Conservation (phyloP, 2,888 invertebrate genomes). For the Chalcosyrphus nemorum region DNA sequence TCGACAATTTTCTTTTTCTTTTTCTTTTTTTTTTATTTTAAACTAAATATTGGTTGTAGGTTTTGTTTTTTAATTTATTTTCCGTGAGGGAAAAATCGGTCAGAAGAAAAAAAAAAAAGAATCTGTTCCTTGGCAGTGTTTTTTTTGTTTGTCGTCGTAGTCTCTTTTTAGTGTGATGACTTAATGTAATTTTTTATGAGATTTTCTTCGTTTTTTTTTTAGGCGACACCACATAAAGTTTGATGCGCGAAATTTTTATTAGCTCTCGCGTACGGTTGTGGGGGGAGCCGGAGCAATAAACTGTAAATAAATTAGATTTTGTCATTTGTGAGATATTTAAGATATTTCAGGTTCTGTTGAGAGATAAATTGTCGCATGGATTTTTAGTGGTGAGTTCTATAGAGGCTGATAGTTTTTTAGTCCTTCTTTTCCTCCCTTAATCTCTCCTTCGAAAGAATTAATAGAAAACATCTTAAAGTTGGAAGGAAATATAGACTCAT, state of each 20-base stretch:
- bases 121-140: slow-evolving; percentile 14
- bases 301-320: slow-evolving; percentile 22
- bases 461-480: neutral
- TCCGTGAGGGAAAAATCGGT: too few relatives aligned
- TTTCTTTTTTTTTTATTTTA: slow-evolving; percentile 1
- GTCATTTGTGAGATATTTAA: neutral
- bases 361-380: neutral
- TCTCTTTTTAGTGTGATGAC: slow-evolving; percentile 11
- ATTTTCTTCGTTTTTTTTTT: too few relatives aligned
- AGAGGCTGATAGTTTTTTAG: too few relatives aligned
- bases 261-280: neutral
- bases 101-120: neutral
- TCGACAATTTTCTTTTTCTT: slow-evolving; percentile 12
- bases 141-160: slow-evolving; percentile 1
- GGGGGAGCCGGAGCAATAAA: slow-evolving; percentile 7
- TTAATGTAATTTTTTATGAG: slow-evolving; percentile 31
- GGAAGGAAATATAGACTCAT: neutral
- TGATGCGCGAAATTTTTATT: slow-evolving; percentile 8
- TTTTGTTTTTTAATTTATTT: neutral
- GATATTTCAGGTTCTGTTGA: neutral
- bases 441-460: too few relatives aligned
- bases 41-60: neutral
- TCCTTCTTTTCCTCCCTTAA: too few relatives aligned
- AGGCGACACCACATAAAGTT: slow-evolving; percentile 10
- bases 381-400: too few relatives aligned